Conservation (phyloP, 1,140 invertebrate species). For the Sesamia nonagrioides region DNA sequence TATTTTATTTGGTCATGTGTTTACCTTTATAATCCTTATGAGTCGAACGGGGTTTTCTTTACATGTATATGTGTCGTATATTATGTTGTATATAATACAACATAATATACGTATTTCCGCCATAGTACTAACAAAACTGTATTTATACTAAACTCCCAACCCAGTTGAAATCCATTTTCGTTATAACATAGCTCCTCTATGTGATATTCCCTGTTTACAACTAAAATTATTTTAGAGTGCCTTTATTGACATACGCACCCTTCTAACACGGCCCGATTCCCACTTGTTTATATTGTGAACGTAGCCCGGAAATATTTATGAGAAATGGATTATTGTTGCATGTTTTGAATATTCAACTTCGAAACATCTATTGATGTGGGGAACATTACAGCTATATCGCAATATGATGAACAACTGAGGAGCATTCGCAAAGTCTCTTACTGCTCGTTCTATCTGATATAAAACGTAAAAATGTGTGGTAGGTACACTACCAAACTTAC, state of each 20-base stretch:
- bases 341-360: neutral
- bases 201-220: neutral
- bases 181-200: neutral
- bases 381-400: too few relatives aligned
- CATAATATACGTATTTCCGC: neutral
- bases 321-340: neutral
- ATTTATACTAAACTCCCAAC: neutral
- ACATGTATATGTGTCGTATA: too few relatives aligned
- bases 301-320: neutral
- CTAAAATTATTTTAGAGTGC: slow-evolving; percentile 21
- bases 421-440: too few relatives aligned
- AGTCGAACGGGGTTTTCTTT: too few relatives aligned
- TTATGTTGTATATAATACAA: too few relatives aligned
- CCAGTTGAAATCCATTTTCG: neutral
- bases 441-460: too few relatives aligned
- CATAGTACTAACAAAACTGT: neutral
- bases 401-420: too few relatives aligned
- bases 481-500: too few relatives aligned
- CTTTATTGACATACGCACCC: slow-evolving; percentile 19
- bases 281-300: slow-evolving; percentile 6
- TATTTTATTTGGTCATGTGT: too few relatives aligned
- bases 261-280: slow-evolving; percentile 7
- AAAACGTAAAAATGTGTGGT: too few relatives aligned
- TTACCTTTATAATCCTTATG: too few relatives aligned
- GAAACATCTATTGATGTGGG: too few relatives aligned